Evolutionary conservation across 2,888 invertebrate species (phyloP), one percentile per base, ranked within the genome.

Genomic region (Plagodis dolabraria): DNA sequence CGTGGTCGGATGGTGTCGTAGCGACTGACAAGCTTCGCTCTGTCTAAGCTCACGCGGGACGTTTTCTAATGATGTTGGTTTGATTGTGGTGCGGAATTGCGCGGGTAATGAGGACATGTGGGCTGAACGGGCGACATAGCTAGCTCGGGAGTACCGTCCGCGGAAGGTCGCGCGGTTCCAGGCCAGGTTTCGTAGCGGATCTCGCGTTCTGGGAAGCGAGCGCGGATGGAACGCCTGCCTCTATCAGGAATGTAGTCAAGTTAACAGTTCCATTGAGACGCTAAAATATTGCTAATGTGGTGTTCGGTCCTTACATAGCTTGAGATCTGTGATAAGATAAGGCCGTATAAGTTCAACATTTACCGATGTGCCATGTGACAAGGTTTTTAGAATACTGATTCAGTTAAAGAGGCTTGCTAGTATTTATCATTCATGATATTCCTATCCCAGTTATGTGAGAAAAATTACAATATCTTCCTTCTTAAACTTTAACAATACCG

Each of bases 21-120:
- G 73, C 81, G 86, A 91, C 91, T 91, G 90, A 86, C 85, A 79
- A 74, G 76, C 59, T 65, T 70, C 76, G 78, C 70, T 69, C 77
- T 70, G 74, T 76, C 76, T 74, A 76, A 76, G 77, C 83, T 79
- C 78, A 77, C 71, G 82, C 83, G 82, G 80, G 82, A 78, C 82
- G 80, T 80, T 76, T 75, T 83, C 85, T 86, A 89, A 86, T 87
- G 87, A 87, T 87, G 83, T 81, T 79, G 73, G 80, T 72, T 80
- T 82, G 82, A 86, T 85, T 87, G 84, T 83, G 80, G 84, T 87
- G 83, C 83, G 79, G 84, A 82, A 86, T 83, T 76, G 79, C 80
- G 80, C 75, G 70, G 68, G 79, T 83, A 87, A 85, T 84, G 82
- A 83, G 81, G 77, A 70, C 84, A 83, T 82, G 86, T 86, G 83